Base-by-base conservation (phyloP, 2,888 invertebrate species). In the Synergus gifuensis region DNA sequence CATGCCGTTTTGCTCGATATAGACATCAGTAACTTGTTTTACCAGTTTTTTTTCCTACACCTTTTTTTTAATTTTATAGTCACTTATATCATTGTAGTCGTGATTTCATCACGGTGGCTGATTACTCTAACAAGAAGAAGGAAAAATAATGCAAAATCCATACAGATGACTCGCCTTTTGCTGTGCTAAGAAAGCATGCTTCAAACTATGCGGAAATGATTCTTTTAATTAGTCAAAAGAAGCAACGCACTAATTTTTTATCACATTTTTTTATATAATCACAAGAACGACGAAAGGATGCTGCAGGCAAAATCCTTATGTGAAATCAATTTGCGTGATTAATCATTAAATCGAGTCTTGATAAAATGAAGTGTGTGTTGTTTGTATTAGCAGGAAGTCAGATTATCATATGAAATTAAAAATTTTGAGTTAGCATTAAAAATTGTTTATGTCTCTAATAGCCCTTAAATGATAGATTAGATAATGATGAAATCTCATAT, bases 401-500 rank as follows among this genome's bases (percentile, higher is more conserved):
- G 7, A 63, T 36, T 64, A 28, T 63, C 22, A 3, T 14, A 14
- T n/a, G 4, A n/a, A n/a, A 11, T 66, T 42, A 66, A 2, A 12
- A 36, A 63, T 63, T 16, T 28, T 36, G 4, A 8, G 44, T 16
- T 1, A 14, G 14, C 0, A 67, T 46, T 67, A 22, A 22, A 22
- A 49, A 69, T 28, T 2, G n/a, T 5, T 69, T 49, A 36, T 28
- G 4, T 28, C 16, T 69, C 36, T 69, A 49, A 49, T 49, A 12
- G 54, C 11, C 16, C 49, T 73, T 40, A 58, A 73, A 58, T 40
- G 54, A 58, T 73, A 58, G 14, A 62, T 73, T 73, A n/a, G 36
- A 73, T 73, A 73, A 69, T 73, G 54, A 73, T 73, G 54, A 49
- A 73, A 73, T 73, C 73, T 73, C 49, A 62, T 62, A 62, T 28